Conservation (phyloP, 1,140 invertebrate genomes). For the Drosophila tristis region DNA sequence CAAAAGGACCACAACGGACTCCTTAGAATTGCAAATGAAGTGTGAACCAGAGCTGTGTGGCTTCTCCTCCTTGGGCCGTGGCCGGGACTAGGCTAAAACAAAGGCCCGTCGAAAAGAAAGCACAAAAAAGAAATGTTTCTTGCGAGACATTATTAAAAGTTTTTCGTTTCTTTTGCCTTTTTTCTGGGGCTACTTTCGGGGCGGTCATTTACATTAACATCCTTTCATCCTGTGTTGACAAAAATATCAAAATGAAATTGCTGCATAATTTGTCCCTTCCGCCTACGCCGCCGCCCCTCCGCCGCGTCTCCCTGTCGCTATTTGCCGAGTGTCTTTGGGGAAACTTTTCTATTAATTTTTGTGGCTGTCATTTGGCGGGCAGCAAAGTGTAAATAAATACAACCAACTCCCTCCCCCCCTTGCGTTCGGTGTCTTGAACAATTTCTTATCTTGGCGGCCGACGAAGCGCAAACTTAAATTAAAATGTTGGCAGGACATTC, state of each 20-base stretch:
- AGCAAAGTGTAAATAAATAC: conserved; percentile 81
- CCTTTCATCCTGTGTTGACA: conserved; percentile 70
- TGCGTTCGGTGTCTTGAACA: conserved; percentile 16
- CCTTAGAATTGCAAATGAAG: conserved; percentile 77
- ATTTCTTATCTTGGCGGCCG: conserved; percentile 73
- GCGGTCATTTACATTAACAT: conserved; percentile 80
- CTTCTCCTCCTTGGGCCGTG: background rate
- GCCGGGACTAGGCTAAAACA: conserved; percentile 26
- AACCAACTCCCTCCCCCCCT: conserved; percentile 9
- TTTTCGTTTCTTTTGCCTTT: conserved; percentile 39
- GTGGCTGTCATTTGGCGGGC: conserved; percentile 67
- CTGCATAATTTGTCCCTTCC: conserved; percentile 81
- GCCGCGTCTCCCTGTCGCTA: conserved; percentile 34
- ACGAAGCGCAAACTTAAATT: conserved; percentile 81
- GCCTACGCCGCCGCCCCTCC: conserved; percentile 3
- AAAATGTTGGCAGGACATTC: conserved; percentile 80
- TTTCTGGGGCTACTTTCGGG: conserved; percentile 49
- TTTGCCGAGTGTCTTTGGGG: conserved; percentile 59
- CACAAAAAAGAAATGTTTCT: conserved; percentile 50
- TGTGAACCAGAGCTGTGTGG: conserved; percentile 70
- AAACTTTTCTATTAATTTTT: conserved; percentile 83
- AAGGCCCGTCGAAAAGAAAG: conserved; percentile 15
- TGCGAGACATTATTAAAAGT: conserved; percentile 81
- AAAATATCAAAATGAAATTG: conserved; percentile 83
- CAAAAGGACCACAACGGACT: conserved; percentile 50